phyloP scores from a whole-genome alignment of 1,140 invertebrate species.

The Formica exsecta region DNA sequence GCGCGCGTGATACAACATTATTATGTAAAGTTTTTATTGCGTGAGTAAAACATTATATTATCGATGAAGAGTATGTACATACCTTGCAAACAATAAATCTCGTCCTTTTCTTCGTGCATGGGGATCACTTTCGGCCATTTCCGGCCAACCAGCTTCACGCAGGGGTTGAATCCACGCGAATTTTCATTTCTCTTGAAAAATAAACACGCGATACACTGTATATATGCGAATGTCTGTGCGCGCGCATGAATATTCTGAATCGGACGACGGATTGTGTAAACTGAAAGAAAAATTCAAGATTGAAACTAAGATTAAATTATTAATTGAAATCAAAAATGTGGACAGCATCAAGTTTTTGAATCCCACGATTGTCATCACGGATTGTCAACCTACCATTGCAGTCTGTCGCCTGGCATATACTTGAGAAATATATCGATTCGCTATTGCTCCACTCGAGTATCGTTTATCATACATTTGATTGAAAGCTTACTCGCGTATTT shows the following conservation, averaged over 20 bases:
- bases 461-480: no score
- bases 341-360: neutral
- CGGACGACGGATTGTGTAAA: neutral
- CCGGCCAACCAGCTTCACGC: neutral
- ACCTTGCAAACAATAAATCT: conserved; percentile 73
- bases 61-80: conserved; percentile 66
- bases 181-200: neutral
- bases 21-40: conserved; percentile 78
- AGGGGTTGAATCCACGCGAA: neutral
- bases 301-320: neutral
- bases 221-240: neutral
- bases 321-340: neutral
- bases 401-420: neutral
- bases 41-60: conserved; percentile 77
- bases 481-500: no score
- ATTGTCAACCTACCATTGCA: neutral
- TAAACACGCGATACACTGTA: neutral
- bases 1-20: conserved; percentile 69
- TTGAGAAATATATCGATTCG: neutral
- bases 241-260: neutral
- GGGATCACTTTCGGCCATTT: conserved; percentile 23
- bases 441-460: neutral
- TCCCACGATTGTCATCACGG: neutral
- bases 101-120: conserved; percentile 70
- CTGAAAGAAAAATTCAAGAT: neutral